Evolutionary conservation across 2,888 invertebrate genomes (phyloP), one percentile per base, ranked within the genome.

Genomic region (Drosophila monieri): DNA sequence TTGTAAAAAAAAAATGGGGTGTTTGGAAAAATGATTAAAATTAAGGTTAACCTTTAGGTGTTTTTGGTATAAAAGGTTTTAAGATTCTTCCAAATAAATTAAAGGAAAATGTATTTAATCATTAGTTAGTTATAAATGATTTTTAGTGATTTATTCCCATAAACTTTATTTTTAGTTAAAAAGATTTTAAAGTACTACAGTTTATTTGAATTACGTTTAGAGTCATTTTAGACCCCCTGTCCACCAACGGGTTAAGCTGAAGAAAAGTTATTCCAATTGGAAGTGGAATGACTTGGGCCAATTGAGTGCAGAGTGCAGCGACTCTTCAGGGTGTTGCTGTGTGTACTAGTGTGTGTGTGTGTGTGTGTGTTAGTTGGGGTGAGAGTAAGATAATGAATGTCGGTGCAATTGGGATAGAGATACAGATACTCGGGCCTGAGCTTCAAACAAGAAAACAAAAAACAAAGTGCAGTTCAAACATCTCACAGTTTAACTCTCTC

Each of bases 271-370:
- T 41, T 41, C 41, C 18, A 12, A 43, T 21, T 43, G 43, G 9
- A 25, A 54, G 46, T 18, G 46, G 27, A 30, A 32, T 12, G 39
- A 18, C 47, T 58, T 21, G 58, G 21, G 44, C 27, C 39, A 54
- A 41, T 30, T 58, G 49, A 62, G 61, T 55, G 78, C 70, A 56
- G 70, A 68, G 67, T 66, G 77, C 77, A 80, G 53, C 55, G 62
- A 44, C 55, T 60, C 53, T 53, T 3, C 35, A 6, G 35, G n/a
- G 35, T 35, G n/a, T 30, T 32, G 10, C 15, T 47, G 46, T 41
- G 48, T 21, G 30, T 25, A 39, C 30, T 53, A 46, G 14, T 23
- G 46, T 15, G 58, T 32, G 25, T 32, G 32, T 51, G 27, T 39
- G 41, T 15, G 23, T 30, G 46, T 30, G 53, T 46, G 21, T 32